Conservation (phyloP, 23 tunicate genomes). For the Halocynthia roretzi region DNA sequence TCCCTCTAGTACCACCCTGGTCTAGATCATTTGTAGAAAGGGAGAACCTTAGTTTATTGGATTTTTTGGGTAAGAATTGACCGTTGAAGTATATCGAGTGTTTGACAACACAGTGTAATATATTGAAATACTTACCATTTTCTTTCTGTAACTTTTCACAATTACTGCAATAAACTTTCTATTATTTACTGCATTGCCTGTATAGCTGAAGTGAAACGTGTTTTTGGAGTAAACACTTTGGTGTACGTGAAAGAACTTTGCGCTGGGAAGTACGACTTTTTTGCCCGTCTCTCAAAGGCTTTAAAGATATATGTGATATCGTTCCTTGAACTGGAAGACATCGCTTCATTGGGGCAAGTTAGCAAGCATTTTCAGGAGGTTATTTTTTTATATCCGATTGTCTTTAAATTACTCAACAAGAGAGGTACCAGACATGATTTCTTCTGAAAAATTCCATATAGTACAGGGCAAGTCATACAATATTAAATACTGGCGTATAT, state of each 20-base stretch:
- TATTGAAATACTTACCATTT: too few relatives aligned
- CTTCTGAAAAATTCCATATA: background rate
- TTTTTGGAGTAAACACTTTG: conserved; percentile 58
- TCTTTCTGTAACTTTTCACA: background rate
- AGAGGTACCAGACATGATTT: background rate
- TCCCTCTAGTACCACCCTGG: too few relatives aligned
- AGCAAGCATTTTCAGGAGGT: conserved; percentile 79
- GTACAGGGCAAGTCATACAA: background rate
- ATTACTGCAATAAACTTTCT: background rate
- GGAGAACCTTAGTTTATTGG: too few relatives aligned
- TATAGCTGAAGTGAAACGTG: conserved; percentile 56
- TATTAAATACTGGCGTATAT: too few relatives aligned
- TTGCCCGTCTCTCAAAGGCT: conserved; percentile 39
- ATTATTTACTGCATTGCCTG: background rate
- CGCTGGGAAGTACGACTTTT: conserved; percentile 58
- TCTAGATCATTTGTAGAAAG: too few relatives aligned
- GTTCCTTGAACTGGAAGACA: conserved; percentile 76
- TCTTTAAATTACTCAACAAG: background rate
- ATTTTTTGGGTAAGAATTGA: too few relatives aligned
- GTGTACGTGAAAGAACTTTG: conserved; percentile 53
- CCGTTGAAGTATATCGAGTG: too few relatives aligned
- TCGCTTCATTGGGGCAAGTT: conserved; percentile 51
- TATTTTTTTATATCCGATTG: too few relatives aligned
- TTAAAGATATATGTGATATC: conserved; percentile 67
- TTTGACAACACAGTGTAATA: too few relatives aligned